Conservation (phyloP, 2,888 invertebrate species). For the Pandemis heparana region DNA sequence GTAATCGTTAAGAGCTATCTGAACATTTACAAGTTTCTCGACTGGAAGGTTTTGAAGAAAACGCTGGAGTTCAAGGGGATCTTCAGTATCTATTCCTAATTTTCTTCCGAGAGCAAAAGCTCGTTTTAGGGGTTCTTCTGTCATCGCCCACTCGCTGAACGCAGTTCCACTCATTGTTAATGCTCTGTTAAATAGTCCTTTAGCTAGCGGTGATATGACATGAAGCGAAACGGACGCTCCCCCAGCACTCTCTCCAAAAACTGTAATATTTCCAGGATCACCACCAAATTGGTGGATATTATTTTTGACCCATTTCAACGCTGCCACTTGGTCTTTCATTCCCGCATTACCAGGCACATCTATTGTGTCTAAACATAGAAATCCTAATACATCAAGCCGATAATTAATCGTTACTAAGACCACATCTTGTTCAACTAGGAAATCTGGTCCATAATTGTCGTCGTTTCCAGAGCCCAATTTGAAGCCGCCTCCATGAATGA, state of each 20-base stretch:
- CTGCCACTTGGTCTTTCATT: constrained; percentile 71
- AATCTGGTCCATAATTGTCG: constrained; percentile 82
- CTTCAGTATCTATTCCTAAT: constrained; percentile 51
- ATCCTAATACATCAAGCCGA: constrained; percentile 82
- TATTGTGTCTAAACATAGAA: constrained; percentile 79
- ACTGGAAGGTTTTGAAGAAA: constrained; percentile 53
- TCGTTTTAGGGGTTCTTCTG: constrained; percentile 49
- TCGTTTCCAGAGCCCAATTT: constrained; percentile 68
- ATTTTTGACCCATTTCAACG: constrained; percentile 60
- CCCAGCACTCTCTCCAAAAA: constrained; percentile 67
- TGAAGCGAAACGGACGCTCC: constrained; percentile 56
- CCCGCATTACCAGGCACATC: constrained; percentile 87
- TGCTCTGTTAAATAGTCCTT: constrained; percentile 62
- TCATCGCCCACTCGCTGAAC: constrained; percentile 52
- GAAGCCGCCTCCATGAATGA: constrained; percentile 66
- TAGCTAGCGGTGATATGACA: constrained; percentile 63
- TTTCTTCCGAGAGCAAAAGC: constrained; percentile 52
- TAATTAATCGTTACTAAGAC: constrained; percentile 85
- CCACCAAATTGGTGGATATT: constrained; percentile 62
- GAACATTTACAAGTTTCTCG: neutral
- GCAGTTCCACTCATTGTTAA: constrained; percentile 65
- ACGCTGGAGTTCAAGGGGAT: constrained; percentile 51
- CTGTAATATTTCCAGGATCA: constrained; percentile 57
- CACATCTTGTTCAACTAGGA: constrained; percentile 79
- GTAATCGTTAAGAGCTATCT: neutral